These are phyloP conservation scores for Listronotus bonariensis DNA, from an alignment of 1,140 invertebrate genomes.

Conservation along the genomic window DNA sequence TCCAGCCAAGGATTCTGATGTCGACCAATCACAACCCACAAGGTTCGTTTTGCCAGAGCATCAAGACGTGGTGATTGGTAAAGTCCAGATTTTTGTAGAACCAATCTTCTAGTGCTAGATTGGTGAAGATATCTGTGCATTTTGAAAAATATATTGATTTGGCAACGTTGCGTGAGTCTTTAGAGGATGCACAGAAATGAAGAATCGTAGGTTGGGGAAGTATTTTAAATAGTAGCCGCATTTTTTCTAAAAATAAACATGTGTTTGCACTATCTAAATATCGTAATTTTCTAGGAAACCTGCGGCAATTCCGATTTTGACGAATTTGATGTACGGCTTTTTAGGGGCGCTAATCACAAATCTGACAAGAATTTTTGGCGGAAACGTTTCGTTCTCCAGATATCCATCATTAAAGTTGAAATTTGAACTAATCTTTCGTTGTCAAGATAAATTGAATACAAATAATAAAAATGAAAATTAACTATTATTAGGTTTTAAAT, in stretches of 20 bases:
- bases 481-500: too few relatives aligned
- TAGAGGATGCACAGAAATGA: neutral
- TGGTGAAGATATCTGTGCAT: slow-evolving; percentile 85
- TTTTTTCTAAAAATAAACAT: neutral
- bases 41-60: slow-evolving; percentile 90
- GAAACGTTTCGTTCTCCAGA: too few relatives aligned
- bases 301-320: too few relatives aligned
- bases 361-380: too few relatives aligned
- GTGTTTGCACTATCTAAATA: too few relatives aligned
- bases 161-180: slow-evolving; percentile 9
- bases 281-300: too few relatives aligned
- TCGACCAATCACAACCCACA: slow-evolving; percentile 93
- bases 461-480: too few relatives aligned
- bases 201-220: neutral
- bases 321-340: too few relatives aligned
- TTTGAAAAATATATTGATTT: slow-evolving; percentile 68
- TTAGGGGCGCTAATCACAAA: too few relatives aligned
- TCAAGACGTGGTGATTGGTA: slow-evolving; percentile 75
- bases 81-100: slow-evolving; percentile 86
- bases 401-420: too few relatives aligned
- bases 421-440: too few relatives aligned
- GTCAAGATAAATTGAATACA: too few relatives aligned
- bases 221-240: slow-evolving; percentile 8
- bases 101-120: slow-evolving; percentile 94
- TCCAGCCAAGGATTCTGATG: slow-evolving; percentile 98